Evolutionary conservation across 2,797 vertebrate species (phyloP), one percentile per base, ranked within the genome.

Genomic region (Buphagus erythrorhynchus): DNA sequence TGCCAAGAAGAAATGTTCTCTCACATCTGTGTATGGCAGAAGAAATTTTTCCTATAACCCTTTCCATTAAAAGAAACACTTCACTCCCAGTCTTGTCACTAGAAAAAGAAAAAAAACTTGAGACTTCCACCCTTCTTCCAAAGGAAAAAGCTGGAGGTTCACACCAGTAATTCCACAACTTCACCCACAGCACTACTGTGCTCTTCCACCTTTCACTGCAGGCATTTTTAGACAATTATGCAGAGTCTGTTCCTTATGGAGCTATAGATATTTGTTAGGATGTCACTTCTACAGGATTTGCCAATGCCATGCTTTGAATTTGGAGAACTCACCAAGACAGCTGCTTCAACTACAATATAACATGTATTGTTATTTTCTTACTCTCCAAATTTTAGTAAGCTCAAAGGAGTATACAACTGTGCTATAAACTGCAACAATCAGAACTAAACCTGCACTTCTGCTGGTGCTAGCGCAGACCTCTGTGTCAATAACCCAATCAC

Each of bases 21-120:
- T 77, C 92, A 97, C 96, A 97, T 94, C 96, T 97, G 96, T 94
- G 97, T 72, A 77, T 93, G 86, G 94, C 92, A 97, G 97, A 95
- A 96, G 72, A 96, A 96, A 86, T 97, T 91, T 86, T 90, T 86
- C 96, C 96, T 92, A 43, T 54, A 93, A 92, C 54, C 57, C 69
- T 48, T 91, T 93, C 68, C 81, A 90, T 87, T 71, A 87, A 94
- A 85, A 85, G 81, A 85, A 86, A 88, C 63, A 49, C 46, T 73
- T 72, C 65, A 36, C 42, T 91, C 78, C 42, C 66, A 31, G 20
- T 20, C 55, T 62, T 46, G 28, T 40, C 46, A 46, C 35, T 79
- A 65, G 33, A 58, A 93, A 49, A 63, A 83, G 49, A n/a, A 75
- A 83, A 49, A 78, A 61, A 84, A 7, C 35, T 68, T 67, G 21